phyloP scores from a whole-genome alignment of 2,113 vertebrate genomes.

The Megaceryle torquata region DNA sequence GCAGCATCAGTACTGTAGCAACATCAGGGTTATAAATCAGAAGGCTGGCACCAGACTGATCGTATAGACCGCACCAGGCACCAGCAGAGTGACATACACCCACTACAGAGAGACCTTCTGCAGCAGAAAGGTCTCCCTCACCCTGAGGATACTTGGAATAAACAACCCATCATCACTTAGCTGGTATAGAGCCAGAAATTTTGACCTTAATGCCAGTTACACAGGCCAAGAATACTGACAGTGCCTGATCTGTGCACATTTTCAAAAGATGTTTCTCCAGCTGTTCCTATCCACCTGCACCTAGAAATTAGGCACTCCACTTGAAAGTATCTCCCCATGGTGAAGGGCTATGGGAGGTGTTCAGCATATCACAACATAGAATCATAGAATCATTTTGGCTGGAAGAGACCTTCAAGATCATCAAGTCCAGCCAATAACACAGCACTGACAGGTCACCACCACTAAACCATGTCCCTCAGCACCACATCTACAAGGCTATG shows the following conservation, averaged over 20 bases:
- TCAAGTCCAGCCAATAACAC: no score
- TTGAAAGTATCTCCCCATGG: not conserved
- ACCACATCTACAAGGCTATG: no score
- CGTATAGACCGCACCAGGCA: not conserved
- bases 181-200: not conserved
- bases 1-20: not conserved
- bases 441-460: no score
- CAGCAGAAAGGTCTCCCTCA: not conserved
- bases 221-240: not conserved
- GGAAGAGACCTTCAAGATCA: no score
- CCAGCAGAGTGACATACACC: not conserved
- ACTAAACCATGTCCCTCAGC: no score
- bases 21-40: not conserved
- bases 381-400: no score
- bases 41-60: not conserved
- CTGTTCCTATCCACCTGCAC: not conserved
- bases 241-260: not conserved
- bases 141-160: not conserved
- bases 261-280: not conserved
- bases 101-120: not conserved
- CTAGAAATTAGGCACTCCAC: not conserved
- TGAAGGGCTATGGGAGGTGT: not conserved
- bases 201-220: not conserved
- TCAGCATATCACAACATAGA: not conserved
- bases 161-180: not conserved